Evolutionary conservation across 2,113 vertebrate species (phyloP).

Genomic region (Scortum barcoo): DNA sequence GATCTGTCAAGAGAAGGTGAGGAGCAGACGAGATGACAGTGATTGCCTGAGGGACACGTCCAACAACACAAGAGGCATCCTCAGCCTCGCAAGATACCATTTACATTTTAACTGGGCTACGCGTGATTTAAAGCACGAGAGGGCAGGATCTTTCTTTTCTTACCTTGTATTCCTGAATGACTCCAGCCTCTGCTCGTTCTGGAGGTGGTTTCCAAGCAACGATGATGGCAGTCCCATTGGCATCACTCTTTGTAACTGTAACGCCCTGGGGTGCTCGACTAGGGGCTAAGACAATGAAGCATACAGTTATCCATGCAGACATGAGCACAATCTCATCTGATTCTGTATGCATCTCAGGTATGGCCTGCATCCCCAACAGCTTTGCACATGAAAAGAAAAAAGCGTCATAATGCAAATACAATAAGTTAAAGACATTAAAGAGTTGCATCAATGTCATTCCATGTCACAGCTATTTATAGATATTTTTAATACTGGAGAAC

Average conservation of each 20-base stretch:
- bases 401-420: background rate
- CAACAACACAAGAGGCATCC: constrained; percentile 25
- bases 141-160: background rate
- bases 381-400: background rate
- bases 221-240: constrained; percentile 93
- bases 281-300: constrained; percentile 85
- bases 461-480: background rate
- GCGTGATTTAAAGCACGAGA: constrained; percentile 18
- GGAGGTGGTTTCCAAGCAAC: constrained; percentile 96
- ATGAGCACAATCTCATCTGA: constrained; percentile 3
- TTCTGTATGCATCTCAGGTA: background rate
- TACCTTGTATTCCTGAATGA: constrained; percentile 98
- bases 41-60: constrained; percentile 48
- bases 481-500: background rate
- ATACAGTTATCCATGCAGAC: constrained; percentile 40
- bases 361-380: background rate
- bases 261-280: constrained; percentile 94
- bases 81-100: constrained; percentile 31
- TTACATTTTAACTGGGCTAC: constrained; percentile 41
- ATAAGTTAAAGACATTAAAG: background rate
- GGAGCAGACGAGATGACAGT: constrained; percentile 47
- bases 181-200: constrained; percentile 89
- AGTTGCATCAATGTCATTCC: background rate
- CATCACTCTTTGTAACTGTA: constrained; percentile 92
- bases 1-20: constrained; percentile 82